Evolutionary conservation across 1,140 invertebrate genomes (phyloP).

Genomic region (Nasonia longicornis): DNA sequence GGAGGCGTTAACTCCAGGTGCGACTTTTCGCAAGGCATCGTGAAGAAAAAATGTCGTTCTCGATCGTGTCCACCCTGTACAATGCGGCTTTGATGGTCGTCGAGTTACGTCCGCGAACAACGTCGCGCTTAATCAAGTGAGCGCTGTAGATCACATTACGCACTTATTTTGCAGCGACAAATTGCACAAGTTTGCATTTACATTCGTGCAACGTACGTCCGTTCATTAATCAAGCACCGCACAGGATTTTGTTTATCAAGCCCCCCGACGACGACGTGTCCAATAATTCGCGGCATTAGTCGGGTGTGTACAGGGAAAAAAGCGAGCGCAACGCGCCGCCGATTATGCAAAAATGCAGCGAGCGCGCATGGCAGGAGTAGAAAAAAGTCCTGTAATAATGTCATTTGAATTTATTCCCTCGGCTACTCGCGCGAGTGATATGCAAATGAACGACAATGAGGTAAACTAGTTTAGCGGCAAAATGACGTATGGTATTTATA

Average conservation of each 20-base stretch:
- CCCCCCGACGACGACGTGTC: background rate
- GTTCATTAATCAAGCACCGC: background rate
- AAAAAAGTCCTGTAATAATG: background rate
- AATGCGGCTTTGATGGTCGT: background rate
- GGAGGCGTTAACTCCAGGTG: conserved; percentile 50
- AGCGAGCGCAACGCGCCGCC: background rate
- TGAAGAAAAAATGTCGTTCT: background rate
- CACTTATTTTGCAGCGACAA: background rate
- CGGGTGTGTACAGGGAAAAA: background rate
- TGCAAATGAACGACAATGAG: conserved; percentile 23
- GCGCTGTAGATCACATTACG: background rate
- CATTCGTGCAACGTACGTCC: background rate
- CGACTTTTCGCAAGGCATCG: background rate
- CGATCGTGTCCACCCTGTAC: background rate
- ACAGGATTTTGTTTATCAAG: background rate
- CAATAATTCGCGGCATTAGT: background rate
- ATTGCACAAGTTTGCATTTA: background rate
- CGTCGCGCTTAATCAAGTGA: background rate
- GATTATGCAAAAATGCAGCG: conserved; percentile 12
- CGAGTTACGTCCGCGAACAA: background rate
- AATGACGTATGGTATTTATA: conserved; percentile 14
- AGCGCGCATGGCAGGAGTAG: background rate
- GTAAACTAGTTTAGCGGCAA: conserved; percentile 30
- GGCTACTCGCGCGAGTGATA: background rate
- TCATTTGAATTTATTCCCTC: conserved; percentile 11